phyloP scores from a whole-genome alignment of 2,888 invertebrate genomes.

The Arge pagana region DNA sequence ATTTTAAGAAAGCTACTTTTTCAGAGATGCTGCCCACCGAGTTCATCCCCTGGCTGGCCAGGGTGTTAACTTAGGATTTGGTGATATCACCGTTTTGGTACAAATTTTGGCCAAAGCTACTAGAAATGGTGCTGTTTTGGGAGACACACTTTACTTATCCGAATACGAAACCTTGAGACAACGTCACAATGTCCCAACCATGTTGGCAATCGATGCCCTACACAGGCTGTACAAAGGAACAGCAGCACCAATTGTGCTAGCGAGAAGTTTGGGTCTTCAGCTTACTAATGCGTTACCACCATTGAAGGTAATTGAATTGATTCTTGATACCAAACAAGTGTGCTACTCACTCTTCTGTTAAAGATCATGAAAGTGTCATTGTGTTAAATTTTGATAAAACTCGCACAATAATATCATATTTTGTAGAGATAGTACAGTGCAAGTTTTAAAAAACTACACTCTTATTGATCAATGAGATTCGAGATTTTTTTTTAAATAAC shows the following conservation, averaged over 20 bases:
- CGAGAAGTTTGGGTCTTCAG: slow-evolving; percentile 82
- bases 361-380: too few species aligned
- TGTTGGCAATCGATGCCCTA: slow-evolving; percentile 84
- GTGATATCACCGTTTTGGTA: slow-evolving; percentile 82
- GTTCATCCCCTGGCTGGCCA: slow-evolving; percentile 97
- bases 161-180: slow-evolving; percentile 86
- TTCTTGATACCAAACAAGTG: slow-evolving; percentile 1
- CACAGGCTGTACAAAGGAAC: slow-evolving; percentile 81
- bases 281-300: slow-evolving; percentile 75
- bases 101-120: slow-evolving; percentile 71
- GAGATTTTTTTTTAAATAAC: too few species aligned
- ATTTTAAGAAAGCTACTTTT: background rate
- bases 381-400: too few species aligned
- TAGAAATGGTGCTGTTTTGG: slow-evolving; percentile 76
- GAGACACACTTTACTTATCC: slow-evolving; percentile 70
- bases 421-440: slow-evolving; percentile 11
- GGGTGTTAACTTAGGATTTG: slow-evolving; percentile 97
- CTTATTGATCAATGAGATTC: too few species aligned
- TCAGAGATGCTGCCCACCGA: slow-evolving; percentile 84
- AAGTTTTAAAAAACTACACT: too few species aligned
- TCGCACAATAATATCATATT: background rate
- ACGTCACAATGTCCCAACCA: slow-evolving; percentile 84
- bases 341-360: too few species aligned
- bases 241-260: slow-evolving; percentile 74
- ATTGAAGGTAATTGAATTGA: slow-evolving; percentile 66